phyloP scores from a whole-genome alignment of 2,797 vertebrate species.

The Microctenopoma steveboyesi region DNA sequence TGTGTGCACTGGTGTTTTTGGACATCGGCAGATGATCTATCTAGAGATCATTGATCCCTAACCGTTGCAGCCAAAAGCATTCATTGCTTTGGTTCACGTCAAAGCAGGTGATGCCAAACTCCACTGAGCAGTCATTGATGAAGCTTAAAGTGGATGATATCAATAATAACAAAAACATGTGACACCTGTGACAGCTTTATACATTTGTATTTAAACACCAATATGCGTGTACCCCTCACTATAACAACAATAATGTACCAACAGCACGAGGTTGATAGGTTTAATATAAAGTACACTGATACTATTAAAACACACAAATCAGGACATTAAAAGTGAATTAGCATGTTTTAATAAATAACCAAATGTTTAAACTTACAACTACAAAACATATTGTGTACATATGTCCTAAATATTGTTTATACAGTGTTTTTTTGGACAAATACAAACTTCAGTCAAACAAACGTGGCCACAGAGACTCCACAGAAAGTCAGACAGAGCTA shows the following conservation, averaged over 20 bases:
- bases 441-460: too few relatives aligned
- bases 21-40: conserved; percentile 69
- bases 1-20: conserved; percentile 61
- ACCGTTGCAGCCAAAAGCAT: conserved; percentile 47
- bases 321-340: too few relatives aligned
- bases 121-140: conserved; percentile 2
- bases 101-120: conserved; percentile 3
- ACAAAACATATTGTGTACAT: too few relatives aligned
- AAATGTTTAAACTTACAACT: too few relatives aligned
- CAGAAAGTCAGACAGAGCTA: too few relatives aligned
- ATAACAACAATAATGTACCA: not conserved
- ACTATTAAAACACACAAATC: too few relatives aligned
- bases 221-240: not conserved
- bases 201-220: too few relatives aligned
- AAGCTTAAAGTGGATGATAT: not conserved
- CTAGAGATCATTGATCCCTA: conserved; percentile 71
- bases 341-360: too few relatives aligned
- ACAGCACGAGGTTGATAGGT: not conserved
- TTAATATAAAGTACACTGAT: too few relatives aligned
- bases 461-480: too few relatives aligned
- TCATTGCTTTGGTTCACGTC: conserved; percentile 48
- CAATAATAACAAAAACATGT: not conserved
- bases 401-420: too few relatives aligned
- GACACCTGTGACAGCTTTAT: not conserved
- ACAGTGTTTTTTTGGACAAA: too few relatives aligned